These are phyloP conservation scores for Erythrolamprus reginae DNA, from an alignment of 2,113 vertebrate species.

Conservation along the genomic window DNA sequence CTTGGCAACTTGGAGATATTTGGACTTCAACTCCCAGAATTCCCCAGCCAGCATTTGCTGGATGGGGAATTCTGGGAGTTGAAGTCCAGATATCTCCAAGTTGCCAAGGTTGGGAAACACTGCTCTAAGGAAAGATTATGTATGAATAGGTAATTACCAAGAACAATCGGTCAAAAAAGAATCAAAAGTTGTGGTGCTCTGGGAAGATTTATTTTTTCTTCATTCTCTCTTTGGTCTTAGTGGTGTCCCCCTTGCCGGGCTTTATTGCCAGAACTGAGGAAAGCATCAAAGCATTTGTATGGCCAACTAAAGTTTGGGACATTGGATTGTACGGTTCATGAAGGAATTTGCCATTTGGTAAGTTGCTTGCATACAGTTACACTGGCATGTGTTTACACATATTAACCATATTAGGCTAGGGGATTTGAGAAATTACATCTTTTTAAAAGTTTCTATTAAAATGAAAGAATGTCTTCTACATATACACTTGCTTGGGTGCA, in stretches of 20 bases:
- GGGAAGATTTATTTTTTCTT: not conserved
- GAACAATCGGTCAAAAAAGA: not conserved
- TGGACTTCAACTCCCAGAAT: too few relatives aligned
- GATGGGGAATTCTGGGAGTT: too few relatives aligned
- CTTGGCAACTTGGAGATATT: too few relatives aligned
- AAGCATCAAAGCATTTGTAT: constrained; percentile 89
- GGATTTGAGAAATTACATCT: not conserved
- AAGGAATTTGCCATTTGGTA: constrained; percentile 88
- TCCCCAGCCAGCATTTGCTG: too few relatives aligned
- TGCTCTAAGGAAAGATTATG: not conserved
- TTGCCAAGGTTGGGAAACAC: too few relatives aligned
- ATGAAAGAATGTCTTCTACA: not conserved
- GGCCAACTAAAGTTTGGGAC: constrained; percentile 94
- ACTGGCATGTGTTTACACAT: not conserved
- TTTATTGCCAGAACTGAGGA: constrained; percentile 90
- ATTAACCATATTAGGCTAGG: not conserved
- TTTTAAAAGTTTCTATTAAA: not conserved
- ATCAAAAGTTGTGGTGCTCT: not conserved
- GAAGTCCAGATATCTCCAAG: too few relatives aligned
- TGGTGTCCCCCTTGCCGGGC: constrained; percentile 96
- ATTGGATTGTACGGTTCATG: constrained; percentile 92
- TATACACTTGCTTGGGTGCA: not conserved
- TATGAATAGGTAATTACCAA: not conserved
- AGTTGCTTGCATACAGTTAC: constrained; percentile 23
- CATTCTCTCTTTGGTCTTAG: constrained; percentile 60